A percentile compares a stretch with the other conserved stretches of the same genome.
These are phyloP conservation scores for Drosophila engyochracea DNA, from an alignment of 2,888 invertebrate species.

Conservation along the genomic window DNA sequence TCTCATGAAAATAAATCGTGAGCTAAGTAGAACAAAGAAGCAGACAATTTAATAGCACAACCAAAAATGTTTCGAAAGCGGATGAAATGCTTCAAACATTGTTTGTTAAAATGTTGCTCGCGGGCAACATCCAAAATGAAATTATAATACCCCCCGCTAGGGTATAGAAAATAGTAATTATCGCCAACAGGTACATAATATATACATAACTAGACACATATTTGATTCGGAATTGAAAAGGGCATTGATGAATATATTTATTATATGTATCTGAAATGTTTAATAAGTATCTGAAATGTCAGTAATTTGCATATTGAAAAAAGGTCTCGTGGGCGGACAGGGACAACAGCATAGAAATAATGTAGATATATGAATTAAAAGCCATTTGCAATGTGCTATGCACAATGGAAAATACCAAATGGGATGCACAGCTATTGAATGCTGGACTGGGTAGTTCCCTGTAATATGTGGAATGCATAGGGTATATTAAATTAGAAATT, in stretches of 20 bases:
- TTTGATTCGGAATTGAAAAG: background rate
- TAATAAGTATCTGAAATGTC: background rate
- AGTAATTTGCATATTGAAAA: conserved; percentile 1
- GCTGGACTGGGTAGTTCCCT: conserved; percentile 4
- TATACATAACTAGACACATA: background rate
- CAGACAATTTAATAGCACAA: conserved; percentile 13
- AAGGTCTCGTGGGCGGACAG: background rate
- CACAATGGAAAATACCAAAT: conserved; percentile 18
- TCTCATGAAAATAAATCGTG: conserved; percentile 17
- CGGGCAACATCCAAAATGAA: background rate
- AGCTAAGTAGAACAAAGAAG: conserved; percentile 13
- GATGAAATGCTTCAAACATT: background rate
- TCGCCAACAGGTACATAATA: background rate
- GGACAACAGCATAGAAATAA: background rate
- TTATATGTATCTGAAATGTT: background rate
- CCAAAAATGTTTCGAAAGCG: background rate
- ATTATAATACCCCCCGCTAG: background rate
- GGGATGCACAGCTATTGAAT: background rate
- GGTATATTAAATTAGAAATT: background rate
- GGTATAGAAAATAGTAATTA: background rate
- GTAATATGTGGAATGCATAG: background rate
- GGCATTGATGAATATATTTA: background rate
- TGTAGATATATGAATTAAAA: conserved; percentile 43
- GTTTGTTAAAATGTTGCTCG: background rate
- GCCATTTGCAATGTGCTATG: conserved; percentile 37